Evolutionary conservation across 2,113 vertebrate species (phyloP).

Genomic region (Ptyas mucosa): DNA sequence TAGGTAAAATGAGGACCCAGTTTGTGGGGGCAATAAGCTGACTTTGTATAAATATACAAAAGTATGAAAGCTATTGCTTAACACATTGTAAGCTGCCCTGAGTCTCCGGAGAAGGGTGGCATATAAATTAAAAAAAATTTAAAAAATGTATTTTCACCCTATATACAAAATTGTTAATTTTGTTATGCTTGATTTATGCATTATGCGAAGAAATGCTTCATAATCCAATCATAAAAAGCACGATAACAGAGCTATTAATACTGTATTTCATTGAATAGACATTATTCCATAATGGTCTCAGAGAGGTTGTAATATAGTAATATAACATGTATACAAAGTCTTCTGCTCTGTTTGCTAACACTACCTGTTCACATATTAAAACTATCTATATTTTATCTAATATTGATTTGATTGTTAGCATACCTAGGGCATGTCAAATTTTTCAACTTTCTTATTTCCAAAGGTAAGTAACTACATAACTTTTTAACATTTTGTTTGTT

Average conservation of each 20-base stretch:
- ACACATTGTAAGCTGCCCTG: too few species aligned
- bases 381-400: not conserved
- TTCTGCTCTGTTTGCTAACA: not conserved
- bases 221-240: constrained; percentile 49
- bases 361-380: not conserved
- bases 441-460: too few species aligned
- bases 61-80: too few species aligned
- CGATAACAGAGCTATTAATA: constrained; percentile 53
- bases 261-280: constrained; percentile 23
- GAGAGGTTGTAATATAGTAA: constrained; percentile 46
- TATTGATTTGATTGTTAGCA: not conserved
- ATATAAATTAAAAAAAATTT: too few species aligned
- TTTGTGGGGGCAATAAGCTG: too few species aligned
- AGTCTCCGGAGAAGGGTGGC: too few species aligned
- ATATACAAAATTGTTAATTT: not conserved
- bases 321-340: constrained; percentile 41
- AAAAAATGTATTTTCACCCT: not conserved
- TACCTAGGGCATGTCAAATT: too few species aligned
- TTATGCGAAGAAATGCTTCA: not conserved
- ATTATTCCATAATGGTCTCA: constrained; percentile 47
- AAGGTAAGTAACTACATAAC: too few species aligned
- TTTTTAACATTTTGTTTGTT: too few species aligned
- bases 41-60: too few species aligned
- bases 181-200: not conserved
- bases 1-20: too few species aligned